phyloP scores from a whole-genome alignment of 2,113 vertebrate species.

The Clupea harengus region DNA sequence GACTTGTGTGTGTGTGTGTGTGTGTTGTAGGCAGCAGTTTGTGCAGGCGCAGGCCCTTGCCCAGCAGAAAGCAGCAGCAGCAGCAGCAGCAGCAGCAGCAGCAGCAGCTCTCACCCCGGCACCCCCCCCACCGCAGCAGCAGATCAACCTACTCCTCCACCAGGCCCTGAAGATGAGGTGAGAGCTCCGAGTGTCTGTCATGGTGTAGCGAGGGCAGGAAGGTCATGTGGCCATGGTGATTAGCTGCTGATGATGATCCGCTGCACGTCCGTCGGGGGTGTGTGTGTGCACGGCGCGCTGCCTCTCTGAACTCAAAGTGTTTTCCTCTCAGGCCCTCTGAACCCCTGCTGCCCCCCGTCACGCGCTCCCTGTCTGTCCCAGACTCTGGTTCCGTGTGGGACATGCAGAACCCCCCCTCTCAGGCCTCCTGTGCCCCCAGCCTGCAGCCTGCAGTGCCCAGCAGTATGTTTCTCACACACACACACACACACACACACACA shows the following conservation, averaged over 20 bases:
- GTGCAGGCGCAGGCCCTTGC: constrained; percentile 87
- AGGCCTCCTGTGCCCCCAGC: constrained; percentile 78
- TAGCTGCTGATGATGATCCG: too few relatives aligned
- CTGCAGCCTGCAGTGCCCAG: constrained; percentile 62
- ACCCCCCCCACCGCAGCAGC: constrained; percentile 85
- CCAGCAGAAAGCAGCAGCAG: constrained; percentile 87
- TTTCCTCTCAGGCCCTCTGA: constrained; percentile 80
- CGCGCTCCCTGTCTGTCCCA: constrained; percentile 87
- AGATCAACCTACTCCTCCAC: constrained; percentile 86
- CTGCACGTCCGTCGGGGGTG: too few relatives aligned
- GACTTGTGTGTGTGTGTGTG: neutral
- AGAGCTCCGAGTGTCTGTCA: too few relatives aligned
- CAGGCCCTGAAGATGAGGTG: constrained; percentile 95
- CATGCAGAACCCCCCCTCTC: constrained; percentile 85
- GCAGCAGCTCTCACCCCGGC: constrained; percentile 83
- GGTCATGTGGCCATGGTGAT: too few relatives aligned
- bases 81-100: constrained; percentile 27
- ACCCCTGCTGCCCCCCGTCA: constrained; percentile 87
- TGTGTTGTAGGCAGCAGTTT: constrained; percentile 84
- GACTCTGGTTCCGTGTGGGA: constrained; percentile 97
- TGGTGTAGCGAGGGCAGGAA: too few relatives aligned
- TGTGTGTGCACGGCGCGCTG: neutral
- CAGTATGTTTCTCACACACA: constrained; percentile 54
- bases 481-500: neutral
- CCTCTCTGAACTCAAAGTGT: neutral